Percentiles rank a stretch among this genome's conserved stretches.
Conservation (phyloP, 2,113 vertebrate genomes). For the Cephalopterus ornatus region DNA sequence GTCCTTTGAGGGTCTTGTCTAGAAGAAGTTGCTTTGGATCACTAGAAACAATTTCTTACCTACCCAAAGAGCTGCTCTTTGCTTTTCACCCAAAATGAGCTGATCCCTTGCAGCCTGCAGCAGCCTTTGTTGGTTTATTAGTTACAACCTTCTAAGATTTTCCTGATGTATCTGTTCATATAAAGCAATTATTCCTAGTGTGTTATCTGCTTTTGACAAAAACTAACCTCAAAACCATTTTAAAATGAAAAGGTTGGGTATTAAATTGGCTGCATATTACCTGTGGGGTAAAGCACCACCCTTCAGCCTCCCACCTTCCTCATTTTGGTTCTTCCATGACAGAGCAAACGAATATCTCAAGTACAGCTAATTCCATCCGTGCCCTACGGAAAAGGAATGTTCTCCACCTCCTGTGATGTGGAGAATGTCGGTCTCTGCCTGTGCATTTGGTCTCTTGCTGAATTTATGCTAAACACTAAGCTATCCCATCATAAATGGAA, state of each 20-base stretch:
- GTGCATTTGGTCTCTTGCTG: background rate
- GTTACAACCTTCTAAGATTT: background rate
- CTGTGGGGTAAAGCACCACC: background rate
- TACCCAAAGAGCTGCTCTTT: background rate
- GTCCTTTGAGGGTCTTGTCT: background rate
- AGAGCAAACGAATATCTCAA: background rate
- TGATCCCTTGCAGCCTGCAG: background rate
- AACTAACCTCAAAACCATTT: background rate
- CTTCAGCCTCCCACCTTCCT: background rate
- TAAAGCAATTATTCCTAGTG: background rate
- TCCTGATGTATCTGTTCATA: rapidly evolving
- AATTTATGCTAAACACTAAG: background rate
- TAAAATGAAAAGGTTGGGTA: background rate
- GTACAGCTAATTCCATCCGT: background rate
- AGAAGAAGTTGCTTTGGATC: background rate
- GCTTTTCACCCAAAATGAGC: background rate
- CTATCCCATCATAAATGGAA: background rate
- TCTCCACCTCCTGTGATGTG: background rate
- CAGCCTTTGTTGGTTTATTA: background rate
- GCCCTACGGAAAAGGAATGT: background rate
- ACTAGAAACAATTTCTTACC: background rate
- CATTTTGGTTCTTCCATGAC: background rate
- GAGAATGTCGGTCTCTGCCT: background rate
- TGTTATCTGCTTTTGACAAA: background rate
- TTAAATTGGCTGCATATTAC: background rate